Evolutionary conservation across 1,140 invertebrate genomes (phyloP), one percentile per base, ranked within the genome.

Genomic region (Papilio machaon): DNA sequence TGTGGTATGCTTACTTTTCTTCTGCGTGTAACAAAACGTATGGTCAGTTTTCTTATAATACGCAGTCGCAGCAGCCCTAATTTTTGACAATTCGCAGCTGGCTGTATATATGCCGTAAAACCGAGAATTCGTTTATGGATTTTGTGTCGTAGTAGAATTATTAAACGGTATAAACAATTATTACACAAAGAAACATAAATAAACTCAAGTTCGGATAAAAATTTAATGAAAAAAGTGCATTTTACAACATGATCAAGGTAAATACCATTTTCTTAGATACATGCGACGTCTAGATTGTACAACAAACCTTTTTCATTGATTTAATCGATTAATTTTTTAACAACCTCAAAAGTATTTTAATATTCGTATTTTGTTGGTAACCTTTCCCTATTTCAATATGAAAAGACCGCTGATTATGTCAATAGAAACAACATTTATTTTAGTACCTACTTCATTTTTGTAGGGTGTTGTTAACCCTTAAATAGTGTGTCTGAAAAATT

Each of bases 11-110:
- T 70, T 70, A 70, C 13, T 64, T 35, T 15, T 38, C 23, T 70
- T 35, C 5, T 70, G 52, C 52, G 15, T 78, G 9, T 38, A 58
- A 79, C 77, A n/a, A 15, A 79, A 79, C 77, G 77, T n/a, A 47
- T 79, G 79, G 79, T 80, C 60, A 46, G 78, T 81, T 70, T 82
- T 85, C 73, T 80, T 79, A 75, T 19, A 38, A 58, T 58, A 78
- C 75, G 75, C 75, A 78, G 75, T 67, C 73, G 35, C 38, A 70
- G 46, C 38, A 70, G 79, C 67, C 75, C 64, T 54, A 75, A 80
- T 82, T 84, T 90, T 92, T 93, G 91, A 93, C 92, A 89, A 87
- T 87, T 92, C 87, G 91, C 92, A 94, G 91, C 91, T 93, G 90
- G 91, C 91, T 93, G 91, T 87, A 83, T 87, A 83, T 86, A 85